These are phyloP conservation scores for Heteractis magnifica DNA, from an alignment of 92 coral and sea anemone genomes.

Conservation along the genomic window DNA sequence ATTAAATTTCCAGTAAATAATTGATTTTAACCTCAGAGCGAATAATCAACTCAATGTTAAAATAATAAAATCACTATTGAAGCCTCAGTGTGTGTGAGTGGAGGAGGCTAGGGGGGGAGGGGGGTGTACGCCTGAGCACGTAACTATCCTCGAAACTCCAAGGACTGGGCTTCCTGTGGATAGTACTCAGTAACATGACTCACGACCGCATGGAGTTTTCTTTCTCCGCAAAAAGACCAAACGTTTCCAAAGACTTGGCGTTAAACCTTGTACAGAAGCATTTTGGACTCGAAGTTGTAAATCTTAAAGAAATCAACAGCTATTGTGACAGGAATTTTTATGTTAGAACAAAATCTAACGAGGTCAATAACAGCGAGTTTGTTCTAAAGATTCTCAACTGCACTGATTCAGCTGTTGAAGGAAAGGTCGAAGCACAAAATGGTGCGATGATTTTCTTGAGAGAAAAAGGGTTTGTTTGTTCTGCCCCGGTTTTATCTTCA, in stretches of 20 bases:
- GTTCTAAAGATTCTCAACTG: constrained; percentile 67
- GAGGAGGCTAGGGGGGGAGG: too few relatives aligned
- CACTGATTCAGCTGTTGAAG: constrained; percentile 39
- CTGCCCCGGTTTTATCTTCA: constrained; percentile 38
- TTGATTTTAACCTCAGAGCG: too few relatives aligned
- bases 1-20: too few relatives aligned
- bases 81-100: too few relatives aligned
- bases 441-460: constrained; percentile 41
- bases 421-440: constrained; percentile 55
- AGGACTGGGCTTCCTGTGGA: background rate
- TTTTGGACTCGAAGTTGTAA: constrained; percentile 38
- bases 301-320: constrained; percentile 65
- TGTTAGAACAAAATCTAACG: constrained; percentile 39
- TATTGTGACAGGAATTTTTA: constrained; percentile 73
- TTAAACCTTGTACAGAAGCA: constrained; percentile 47
- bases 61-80: too few relatives aligned
- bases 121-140: too few relatives aligned
- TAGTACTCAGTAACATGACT: background rate
- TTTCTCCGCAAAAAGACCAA: background rate
- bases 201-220: background rate
- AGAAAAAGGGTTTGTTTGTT: constrained; percentile 47
- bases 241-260: constrained; percentile 23
- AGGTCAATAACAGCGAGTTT: constrained; percentile 36
- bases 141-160: too few relatives aligned
- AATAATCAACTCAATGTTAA: too few relatives aligned